Percentiles rank a stretch among this genome's conserved stretches.
Conservation (phyloP, 35 echinoderm and acorn worm genomes). For the Anneissia japonica region DNA sequence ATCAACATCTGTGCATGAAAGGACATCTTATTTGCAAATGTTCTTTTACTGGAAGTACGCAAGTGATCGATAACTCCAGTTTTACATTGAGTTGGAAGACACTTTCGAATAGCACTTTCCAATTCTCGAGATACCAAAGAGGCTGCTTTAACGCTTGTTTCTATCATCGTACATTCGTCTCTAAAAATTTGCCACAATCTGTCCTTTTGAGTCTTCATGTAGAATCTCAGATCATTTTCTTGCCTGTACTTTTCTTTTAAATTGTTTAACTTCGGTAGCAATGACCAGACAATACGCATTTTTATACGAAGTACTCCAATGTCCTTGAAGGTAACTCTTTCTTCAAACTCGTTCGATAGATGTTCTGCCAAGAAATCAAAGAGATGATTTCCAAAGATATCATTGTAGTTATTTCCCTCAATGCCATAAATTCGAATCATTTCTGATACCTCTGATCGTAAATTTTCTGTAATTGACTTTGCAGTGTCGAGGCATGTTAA, state of each 20-base stretch:
- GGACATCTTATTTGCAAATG: background rate
- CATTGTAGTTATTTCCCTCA: background rate
- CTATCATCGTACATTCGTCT: background rate
- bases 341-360: background rate
- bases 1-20: background rate
- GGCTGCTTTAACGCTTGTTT: background rate
- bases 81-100: background rate
- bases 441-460: background rate
- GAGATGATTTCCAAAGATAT: background rate
- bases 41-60: background rate
- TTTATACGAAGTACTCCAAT: background rate
- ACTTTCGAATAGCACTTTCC: background rate
- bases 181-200: background rate
- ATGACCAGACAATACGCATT: background rate
- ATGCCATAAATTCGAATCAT: background rate
- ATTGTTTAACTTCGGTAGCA: background rate
- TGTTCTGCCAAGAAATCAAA: background rate
- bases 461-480: no score
- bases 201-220: background rate
- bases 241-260: background rate
- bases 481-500: no score
- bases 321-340: background rate
- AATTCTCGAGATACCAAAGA: background rate
- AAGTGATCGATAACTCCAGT: background rate
- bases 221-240: background rate